These are phyloP conservation scores for Abscondita cerata DNA, from an alignment of 2,888 invertebrate genomes.

Conservation along the genomic window DNA sequence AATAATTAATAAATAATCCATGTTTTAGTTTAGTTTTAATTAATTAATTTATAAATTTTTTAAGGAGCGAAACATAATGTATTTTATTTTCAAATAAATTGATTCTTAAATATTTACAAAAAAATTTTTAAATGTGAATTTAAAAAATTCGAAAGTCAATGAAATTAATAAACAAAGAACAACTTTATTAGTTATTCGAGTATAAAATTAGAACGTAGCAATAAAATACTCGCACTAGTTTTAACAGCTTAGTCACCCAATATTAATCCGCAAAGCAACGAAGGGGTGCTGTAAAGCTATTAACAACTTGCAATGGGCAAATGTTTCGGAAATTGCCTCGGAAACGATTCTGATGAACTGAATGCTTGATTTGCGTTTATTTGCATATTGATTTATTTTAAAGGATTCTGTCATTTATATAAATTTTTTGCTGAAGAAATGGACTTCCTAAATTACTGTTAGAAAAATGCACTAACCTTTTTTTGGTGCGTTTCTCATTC, in stretches of 20 bases:
- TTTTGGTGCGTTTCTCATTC: too few relatives aligned
- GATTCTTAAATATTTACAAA: too few relatives aligned
- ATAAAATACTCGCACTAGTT: slow-evolving; percentile 26
- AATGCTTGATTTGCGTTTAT: slow-evolving; percentile 53
- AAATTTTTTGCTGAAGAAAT: too few relatives aligned
- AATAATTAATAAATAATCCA: too few relatives aligned
- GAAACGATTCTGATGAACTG: slow-evolving; percentile 51
- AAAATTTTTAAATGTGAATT: too few relatives aligned
- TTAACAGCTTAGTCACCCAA: slow-evolving; percentile 26
- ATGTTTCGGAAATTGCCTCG: slow-evolving; percentile 55
- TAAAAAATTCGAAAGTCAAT: too few relatives aligned
- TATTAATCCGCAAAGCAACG: slow-evolving; percentile 35
- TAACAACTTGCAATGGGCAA: slow-evolving; percentile 48
- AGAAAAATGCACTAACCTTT: too few relatives aligned
- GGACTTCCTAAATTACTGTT: too few relatives aligned
- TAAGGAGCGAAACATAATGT: too few relatives aligned
- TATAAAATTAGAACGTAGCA: slow-evolving; percentile 9
- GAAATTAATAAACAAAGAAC: background rate
- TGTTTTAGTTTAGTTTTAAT: too few relatives aligned
- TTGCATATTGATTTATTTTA: slow-evolving; percentile 45
- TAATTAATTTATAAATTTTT: too few relatives aligned
- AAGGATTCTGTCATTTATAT: slow-evolving; percentile 19
- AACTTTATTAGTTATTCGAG: slow-evolving; percentile 3
- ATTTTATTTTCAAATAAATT: too few relatives aligned
- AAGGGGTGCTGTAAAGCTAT: slow-evolving; percentile 40